Evolutionary conservation across 2,797 vertebrate genomes (phyloP).

Genomic region (Pangasius sanitwongsei): DNA sequence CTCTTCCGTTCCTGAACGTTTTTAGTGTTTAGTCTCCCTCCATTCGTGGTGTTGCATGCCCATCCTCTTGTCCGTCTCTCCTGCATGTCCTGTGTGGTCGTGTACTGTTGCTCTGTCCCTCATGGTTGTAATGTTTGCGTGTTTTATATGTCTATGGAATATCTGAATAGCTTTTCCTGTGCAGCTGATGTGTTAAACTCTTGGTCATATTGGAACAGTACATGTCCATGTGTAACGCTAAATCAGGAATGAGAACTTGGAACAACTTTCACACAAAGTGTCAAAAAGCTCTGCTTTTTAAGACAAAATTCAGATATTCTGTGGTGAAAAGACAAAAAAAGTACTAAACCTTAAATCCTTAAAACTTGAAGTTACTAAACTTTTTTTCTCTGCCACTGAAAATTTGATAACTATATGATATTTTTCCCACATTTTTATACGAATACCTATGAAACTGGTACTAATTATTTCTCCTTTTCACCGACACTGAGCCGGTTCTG

Average conservation of each 20-base stretch:
- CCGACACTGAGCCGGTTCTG: constrained; percentile 13
- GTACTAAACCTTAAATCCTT: background rate
- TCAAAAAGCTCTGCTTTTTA: background rate
- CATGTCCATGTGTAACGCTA: background rate
- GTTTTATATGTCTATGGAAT: constrained; percentile 62
- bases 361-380: background rate
- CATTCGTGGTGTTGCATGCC: constrained; percentile 69
- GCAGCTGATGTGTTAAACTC: constrained; percentile 48
- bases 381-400: background rate
- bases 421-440: background rate
- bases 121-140: constrained; percentile 59
- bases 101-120: constrained; percentile 51
- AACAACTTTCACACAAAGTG: background rate
- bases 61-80: constrained; percentile 63
- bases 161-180: constrained; percentile 59
- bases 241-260: background rate
- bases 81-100: constrained; percentile 59
- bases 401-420: background rate
- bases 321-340: constrained; percentile 16
- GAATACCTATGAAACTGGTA: background rate
- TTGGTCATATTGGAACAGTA: constrained; percentile 10
- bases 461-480: background rate
- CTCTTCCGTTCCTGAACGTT: background rate
- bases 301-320: constrained; percentile 47
- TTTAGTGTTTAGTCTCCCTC: constrained; percentile 10